Percentiles rank a stretch among this genome's conserved stretches.
These are phyloP conservation scores for Apis florea DNA, from an alignment of 1,140 invertebrate genomes.

Conservation along the genomic window DNA sequence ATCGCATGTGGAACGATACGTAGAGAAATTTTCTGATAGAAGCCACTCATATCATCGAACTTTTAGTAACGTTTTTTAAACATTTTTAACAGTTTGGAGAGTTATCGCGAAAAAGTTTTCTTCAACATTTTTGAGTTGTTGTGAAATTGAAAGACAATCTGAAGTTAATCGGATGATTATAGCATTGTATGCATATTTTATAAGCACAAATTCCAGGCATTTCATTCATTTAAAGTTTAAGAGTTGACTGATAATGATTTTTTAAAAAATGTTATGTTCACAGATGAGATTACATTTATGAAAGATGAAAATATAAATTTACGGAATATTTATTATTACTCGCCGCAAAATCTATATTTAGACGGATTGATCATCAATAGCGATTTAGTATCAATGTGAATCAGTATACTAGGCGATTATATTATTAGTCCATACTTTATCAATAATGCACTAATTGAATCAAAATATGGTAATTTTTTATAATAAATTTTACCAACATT, in stretches of 20 bases:
- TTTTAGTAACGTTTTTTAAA: background rate
- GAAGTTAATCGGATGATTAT: background rate
- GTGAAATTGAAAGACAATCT: background rate
- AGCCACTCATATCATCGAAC: background rate
- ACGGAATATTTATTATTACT: constrained; percentile 65
- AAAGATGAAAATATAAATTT: constrained; percentile 64
- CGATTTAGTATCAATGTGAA: constrained; percentile 57
- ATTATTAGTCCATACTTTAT: constrained; percentile 58
- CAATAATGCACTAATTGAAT: background rate
- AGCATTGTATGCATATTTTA: background rate
- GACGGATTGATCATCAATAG: constrained; percentile 49
- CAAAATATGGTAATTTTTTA: too few relatives aligned
- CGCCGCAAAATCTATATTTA: constrained; percentile 59
- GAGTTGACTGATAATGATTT: too few relatives aligned
- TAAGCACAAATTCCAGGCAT: too few relatives aligned
- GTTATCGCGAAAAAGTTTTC: background rate
- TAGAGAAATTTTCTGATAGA: background rate
- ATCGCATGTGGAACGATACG: too few relatives aligned
- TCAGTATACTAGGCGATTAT: constrained; percentile 41
- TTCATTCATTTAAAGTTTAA: background rate
- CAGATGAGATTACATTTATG: constrained; percentile 59
- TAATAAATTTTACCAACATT: too few relatives aligned
- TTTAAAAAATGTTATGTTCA: background rate
- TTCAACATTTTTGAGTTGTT: background rate
- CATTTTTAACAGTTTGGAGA: background rate